Base-by-base conservation (phyloP, 2,797 vertebrate genomes). In the Muscicapa comitata region DNA sequence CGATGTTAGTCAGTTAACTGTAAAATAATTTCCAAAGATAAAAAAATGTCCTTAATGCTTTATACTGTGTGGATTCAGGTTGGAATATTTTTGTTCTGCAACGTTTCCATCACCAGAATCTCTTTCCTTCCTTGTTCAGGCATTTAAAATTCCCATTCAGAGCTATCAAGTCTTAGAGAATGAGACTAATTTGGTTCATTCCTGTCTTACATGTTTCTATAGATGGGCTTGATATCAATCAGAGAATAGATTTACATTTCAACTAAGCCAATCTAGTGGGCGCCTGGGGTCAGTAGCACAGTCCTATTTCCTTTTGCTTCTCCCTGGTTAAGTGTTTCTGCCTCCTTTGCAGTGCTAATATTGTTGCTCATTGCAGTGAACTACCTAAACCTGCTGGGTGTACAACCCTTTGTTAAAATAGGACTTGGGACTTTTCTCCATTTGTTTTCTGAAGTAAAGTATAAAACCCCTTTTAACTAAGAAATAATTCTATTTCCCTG, bases 1-100 rank as follows among this genome's bases (percentile, higher is more conserved):
- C 78, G 13, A 28, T 86, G 23, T 81, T 95, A 79, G 38, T 70
- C 68, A 77, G 61, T 71, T 95, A 95, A 89, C 33, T 45, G 28
- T 76, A 67, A 91, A 93, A 92, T 94, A 85, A 82, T 95, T 94
- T 82, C 26, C 42, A 71, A 77, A 89, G 86, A 63, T 70, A 74
- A 88, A 86, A 90, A 61, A 40, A 59, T 2, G 0, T 85, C 45
- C 54, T 85, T 80, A 93, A 65, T 77, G 21, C n/a, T 86, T 76
- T 77, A 50, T 21, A 62, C 7, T 31, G 5, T 68, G 50, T 62
- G 14, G 65, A 87, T 90, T 80, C 61, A 77, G 10, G 15, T 50
- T 89, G 58, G 50, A 80, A 20, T 70, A 59, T 62, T 90, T 95
- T 92, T 82, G n/a, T 85, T 87, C 63, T 89, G 35, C 35, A 57